Percentiles rank a stretch among this genome's conserved stretches.
Evolutionary conservation across 2,888 invertebrate genomes (phyloP).

Genomic region (Hyles lineata): DNA sequence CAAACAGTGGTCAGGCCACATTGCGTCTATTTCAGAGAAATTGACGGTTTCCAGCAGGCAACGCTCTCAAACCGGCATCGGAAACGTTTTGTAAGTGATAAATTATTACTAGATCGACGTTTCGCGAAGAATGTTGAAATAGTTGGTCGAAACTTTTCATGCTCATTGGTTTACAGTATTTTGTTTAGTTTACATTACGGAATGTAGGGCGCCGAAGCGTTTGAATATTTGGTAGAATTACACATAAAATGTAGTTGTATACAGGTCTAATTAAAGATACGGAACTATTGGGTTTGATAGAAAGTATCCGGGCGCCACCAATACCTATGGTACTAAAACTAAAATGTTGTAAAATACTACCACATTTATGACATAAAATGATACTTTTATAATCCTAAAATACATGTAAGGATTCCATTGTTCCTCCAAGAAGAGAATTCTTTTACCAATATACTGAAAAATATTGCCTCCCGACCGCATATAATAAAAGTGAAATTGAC

Average conservation of each 20-base stretch:
- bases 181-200: background rate
- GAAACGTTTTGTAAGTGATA: slow-evolving; percentile 77
- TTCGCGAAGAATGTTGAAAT: slow-evolving; percentile 23
- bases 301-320: too few relatives aligned
- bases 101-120: slow-evolving; percentile 51
- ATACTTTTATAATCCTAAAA: background rate
- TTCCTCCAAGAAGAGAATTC: background rate
- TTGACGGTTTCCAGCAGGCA: slow-evolving; percentile 70
- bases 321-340: too few relatives aligned
- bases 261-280: too few relatives aligned
- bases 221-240: too few relatives aligned
- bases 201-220: background rate
- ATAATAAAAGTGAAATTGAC: slow-evolving; percentile 27
- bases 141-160: background rate
- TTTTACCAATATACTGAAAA: slow-evolving; percentile 7
- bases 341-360: too few relatives aligned
- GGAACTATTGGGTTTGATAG: too few relatives aligned
- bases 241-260: too few relatives aligned
- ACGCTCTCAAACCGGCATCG: slow-evolving; percentile 67
- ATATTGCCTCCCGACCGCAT: slow-evolving; percentile 13
- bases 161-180: background rate
- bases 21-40: slow-evolving; percentile 77
- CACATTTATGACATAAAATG: too few relatives aligned
- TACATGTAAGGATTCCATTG: background rate
- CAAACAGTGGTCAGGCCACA: slow-evolving; percentile 68